These are phyloP conservation scores for Drosophila nannoptera DNA, from an alignment of 1,140 invertebrate species.

Conservation along the genomic window DNA sequence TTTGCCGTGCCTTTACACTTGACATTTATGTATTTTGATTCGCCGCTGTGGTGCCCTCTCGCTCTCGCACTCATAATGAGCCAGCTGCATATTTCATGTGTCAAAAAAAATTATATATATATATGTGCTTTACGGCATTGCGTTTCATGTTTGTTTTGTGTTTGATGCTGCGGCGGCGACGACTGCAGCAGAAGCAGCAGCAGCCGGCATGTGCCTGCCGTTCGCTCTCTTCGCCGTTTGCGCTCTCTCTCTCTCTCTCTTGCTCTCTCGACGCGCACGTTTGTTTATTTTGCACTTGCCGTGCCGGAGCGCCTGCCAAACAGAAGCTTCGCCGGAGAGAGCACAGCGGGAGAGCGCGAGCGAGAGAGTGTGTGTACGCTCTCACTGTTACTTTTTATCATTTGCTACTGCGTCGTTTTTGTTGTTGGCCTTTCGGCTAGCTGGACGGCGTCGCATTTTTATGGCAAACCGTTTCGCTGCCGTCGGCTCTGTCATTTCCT, in stretches of 20 bases:
- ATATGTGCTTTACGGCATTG: conserved; percentile 39
- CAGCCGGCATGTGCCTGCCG: conserved; percentile 42
- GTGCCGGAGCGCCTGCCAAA: conserved; percentile 3
- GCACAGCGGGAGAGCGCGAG: conserved; percentile 11
- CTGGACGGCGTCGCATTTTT: conserved; percentile 53
- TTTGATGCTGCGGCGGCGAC: conserved; percentile 28
- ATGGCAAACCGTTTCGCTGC: conserved; percentile 58
- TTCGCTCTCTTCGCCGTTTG: conserved; percentile 1
- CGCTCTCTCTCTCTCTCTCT: background rate
- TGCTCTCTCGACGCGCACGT: conserved; percentile 48
- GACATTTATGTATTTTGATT: conserved; percentile 30
- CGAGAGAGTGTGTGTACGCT: background rate
- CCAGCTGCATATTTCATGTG: conserved; percentile 50
- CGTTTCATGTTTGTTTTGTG: conserved; percentile 55
- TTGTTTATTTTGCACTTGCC: conserved; percentile 62
- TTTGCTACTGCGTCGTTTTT: conserved; percentile 46
- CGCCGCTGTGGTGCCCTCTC: background rate
- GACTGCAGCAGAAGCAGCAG: too few species aligned
- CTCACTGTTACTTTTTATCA: conserved; percentile 50
- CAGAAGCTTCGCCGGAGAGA: too few species aligned
- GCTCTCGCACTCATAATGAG: conserved; percentile 17
- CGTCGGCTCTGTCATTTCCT: conserved; percentile 42
- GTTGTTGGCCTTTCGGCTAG: conserved; percentile 37
- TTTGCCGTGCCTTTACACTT: conserved; percentile 20
- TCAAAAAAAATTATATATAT: conserved; percentile 62